These are phyloP conservation scores for Xenopus laevis DNA, from an alignment of 2,113 vertebrate species.

Conservation along the genomic window DNA sequence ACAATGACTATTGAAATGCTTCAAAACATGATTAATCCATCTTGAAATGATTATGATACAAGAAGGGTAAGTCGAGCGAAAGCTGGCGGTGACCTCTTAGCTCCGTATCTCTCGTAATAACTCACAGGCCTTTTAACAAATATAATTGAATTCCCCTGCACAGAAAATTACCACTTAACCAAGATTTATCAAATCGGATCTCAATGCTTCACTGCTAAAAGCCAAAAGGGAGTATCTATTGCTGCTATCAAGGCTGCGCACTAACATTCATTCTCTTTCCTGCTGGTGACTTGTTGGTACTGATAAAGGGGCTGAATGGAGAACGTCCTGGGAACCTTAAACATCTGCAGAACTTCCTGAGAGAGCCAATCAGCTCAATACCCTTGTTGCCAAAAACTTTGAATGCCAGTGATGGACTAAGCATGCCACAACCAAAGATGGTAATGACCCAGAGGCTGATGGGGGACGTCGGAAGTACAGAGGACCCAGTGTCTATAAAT, in stretches of 20 bases:
- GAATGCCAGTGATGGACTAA: not conserved
- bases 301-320: too few species aligned
- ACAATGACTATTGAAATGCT: too few species aligned
- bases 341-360: not conserved
- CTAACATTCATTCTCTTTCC: too few species aligned
- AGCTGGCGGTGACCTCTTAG: constrained; percentile 4
- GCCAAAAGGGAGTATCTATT: too few species aligned
- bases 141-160: constrained; percentile 7
- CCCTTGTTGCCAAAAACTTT: not conserved
- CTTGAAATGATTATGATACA: not conserved
- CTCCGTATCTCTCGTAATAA: not conserved
- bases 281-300: not conserved
- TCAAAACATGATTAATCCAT: too few species aligned
- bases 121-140: constrained; percentile 2
- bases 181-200: constrained; percentile 5
- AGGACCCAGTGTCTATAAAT: too few species aligned
- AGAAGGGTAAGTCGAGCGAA: not conserved
- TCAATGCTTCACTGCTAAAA: constrained; percentile 10
- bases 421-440: not conserved
- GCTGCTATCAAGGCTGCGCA: too few species aligned
- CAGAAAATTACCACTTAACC: constrained; percentile 6
- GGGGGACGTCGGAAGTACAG: too few species aligned
- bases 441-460: too few species aligned
- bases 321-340: too few species aligned
- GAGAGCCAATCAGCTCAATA: too few species aligned